Evolutionary conservation across 2,113 vertebrate genomes (phyloP).

Genomic region (Conger conger): DNA sequence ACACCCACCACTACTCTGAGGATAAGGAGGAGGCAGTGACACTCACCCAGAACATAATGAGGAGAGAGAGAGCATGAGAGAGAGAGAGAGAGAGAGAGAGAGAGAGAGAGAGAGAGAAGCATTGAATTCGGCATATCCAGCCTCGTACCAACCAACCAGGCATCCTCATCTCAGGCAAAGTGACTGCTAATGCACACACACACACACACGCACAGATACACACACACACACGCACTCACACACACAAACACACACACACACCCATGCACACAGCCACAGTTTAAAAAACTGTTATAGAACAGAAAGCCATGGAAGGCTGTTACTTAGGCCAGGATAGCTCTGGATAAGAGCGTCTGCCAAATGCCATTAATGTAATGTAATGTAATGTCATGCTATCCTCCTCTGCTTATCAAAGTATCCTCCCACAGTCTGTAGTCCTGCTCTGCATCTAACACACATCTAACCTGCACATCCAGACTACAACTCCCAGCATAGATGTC

Average conservation of each 20-base stretch:
- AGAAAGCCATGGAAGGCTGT: background rate
- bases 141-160: slow-evolving; percentile 10
- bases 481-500: slow-evolving; percentile 42
- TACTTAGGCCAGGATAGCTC: background rate
- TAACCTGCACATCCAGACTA: slow-evolving; percentile 14
- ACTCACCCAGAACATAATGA: background rate
- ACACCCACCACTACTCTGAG: background rate
- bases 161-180: background rate
- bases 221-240: slow-evolving; percentile 22
- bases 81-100: slow-evolving; percentile 5
- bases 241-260: background rate
- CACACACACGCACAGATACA: slow-evolving; percentile 25
- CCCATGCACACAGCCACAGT: background rate
- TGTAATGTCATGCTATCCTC: too few species aligned
- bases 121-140: background rate
- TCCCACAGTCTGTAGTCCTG: slow-evolving; percentile 20
- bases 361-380: too few species aligned
- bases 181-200: too few species aligned
- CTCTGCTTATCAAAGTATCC: slow-evolving; percentile 2
- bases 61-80: slow-evolving; percentile 27
- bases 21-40: background rate
- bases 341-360: too few species aligned
- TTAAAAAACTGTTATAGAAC: background rate
- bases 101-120: background rate
- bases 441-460: slow-evolving; percentile 5